A percentile compares a stretch with the other conserved stretches of the same genome.
Evolutionary conservation across 2,888 invertebrate species (phyloP).

Genomic region (Taenaris catops): DNA sequence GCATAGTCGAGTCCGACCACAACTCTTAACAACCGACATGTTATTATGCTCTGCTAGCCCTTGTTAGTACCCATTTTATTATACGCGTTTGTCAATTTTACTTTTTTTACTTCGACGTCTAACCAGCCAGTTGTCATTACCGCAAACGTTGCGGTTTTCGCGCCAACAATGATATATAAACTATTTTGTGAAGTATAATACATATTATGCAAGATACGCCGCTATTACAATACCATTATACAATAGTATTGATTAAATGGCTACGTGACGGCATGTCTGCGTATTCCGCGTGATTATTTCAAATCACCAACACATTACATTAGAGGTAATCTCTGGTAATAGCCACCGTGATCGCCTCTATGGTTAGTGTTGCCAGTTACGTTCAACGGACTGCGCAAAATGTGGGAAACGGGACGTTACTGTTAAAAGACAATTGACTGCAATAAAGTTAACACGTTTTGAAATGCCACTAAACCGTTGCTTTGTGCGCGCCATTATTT

Average conservation of each 20-base stretch:
- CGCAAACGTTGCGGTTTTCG: slow-evolving; percentile 25
- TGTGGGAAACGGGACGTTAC: slow-evolving; percentile 23
- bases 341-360: slow-evolving; percentile 45
- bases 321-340: slow-evolving; percentile 71
- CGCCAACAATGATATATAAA: slow-evolving; percentile 17
- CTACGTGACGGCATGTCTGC: slow-evolving; percentile 41
- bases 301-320: slow-evolving; percentile 73
- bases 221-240: slow-evolving; percentile 26
- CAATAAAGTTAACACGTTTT: slow-evolving; percentile 10
- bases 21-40: slow-evolving; percentile 29
- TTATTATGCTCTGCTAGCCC: slow-evolving; percentile 37
- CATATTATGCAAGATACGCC: slow-evolving; percentile 8
- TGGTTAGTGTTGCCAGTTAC: slow-evolving; percentile 49
- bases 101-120: slow-evolving; percentile 21
- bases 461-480: slow-evolving; percentile 1
- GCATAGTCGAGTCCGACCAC: slow-evolving; percentile 31
- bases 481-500: no score
- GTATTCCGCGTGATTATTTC: slow-evolving; percentile 75
- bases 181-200: slow-evolving; percentile 2
- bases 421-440: slow-evolving; percentile 17
- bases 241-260: slow-evolving; percentile 59
- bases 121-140: slow-evolving; percentile 23
- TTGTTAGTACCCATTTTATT: slow-evolving; percentile 57
- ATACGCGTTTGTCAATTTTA: slow-evolving; percentile 26
- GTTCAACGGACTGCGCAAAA: slow-evolving; percentile 21